These are phyloP conservation scores for Plodia interpunctella DNA, from an alignment of 1,140 invertebrate genomes.

Conservation along the genomic window DNA sequence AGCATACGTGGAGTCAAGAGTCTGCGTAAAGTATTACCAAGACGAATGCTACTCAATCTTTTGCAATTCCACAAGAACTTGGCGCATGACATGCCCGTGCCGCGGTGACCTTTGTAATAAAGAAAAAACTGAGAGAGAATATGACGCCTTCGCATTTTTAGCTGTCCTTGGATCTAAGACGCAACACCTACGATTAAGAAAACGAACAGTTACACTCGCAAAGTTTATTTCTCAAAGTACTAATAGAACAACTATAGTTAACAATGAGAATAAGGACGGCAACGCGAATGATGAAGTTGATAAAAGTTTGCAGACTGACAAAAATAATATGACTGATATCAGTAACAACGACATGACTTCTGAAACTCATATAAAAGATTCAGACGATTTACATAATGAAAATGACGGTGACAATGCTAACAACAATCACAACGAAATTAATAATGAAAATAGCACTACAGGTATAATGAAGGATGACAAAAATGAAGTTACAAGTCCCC, in stretches of 20 bases:
- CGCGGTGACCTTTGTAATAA: slow-evolving; percentile 75
- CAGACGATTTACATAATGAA: neutral
- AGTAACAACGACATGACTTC: neutral
- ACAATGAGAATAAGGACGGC: neutral
- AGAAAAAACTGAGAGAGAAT: slow-evolving; percentile 51
- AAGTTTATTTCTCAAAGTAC: neutral
- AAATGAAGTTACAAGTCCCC: neutral
- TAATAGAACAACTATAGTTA: neutral
- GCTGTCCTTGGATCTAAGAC: slow-evolving; percentile 37
- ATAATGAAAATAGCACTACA: slow-evolving; percentile 3
- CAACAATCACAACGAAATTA: neutral
- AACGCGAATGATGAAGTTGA: neutral
- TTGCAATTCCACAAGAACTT: slow-evolving; percentile 70
- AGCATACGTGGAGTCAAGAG: slow-evolving; percentile 65
- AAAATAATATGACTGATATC: neutral
- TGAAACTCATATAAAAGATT: neutral
- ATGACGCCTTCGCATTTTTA: slow-evolving; percentile 42
- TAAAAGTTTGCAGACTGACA: neutral
- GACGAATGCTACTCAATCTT: slow-evolving; percentile 69
- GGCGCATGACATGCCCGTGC: slow-evolving; percentile 76
- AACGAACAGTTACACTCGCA: slow-evolving; percentile 21
- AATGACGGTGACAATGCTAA: slow-evolving; percentile 10
- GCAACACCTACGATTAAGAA: slow-evolving; percentile 33
- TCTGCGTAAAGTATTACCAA: slow-evolving; percentile 69
- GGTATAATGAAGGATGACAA: neutral